These are phyloP conservation scores for Xenopus laevis DNA, from an alignment of 2,113 vertebrate species.

Conservation along the genomic window DNA sequence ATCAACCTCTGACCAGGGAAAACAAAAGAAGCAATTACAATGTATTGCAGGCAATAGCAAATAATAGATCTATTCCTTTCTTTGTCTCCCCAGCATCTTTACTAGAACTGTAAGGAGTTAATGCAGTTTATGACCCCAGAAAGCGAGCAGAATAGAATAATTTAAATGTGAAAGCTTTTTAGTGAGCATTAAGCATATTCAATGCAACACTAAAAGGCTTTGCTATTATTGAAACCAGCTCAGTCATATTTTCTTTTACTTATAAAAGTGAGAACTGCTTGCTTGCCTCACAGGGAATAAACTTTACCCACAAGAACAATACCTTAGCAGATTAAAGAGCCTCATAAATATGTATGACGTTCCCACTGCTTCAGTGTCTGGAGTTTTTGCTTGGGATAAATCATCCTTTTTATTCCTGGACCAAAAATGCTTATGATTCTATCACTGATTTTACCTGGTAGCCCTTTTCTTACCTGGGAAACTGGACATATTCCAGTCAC, in stretches of 20 bases:
- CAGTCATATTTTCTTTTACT: constrained; percentile 45
- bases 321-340: constrained; percentile 43
- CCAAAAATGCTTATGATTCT: constrained; percentile 14
- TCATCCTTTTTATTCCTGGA: constrained; percentile 26
- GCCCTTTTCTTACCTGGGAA: constrained; percentile 17
- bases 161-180: constrained; percentile 43
- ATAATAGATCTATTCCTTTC: constrained; percentile 27
- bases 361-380: constrained; percentile 15
- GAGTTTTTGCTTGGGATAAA: constrained; percentile 28
- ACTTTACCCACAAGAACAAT: constrained; percentile 44
- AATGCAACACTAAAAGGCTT: constrained; percentile 43
- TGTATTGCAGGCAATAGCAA: constrained; percentile 20
- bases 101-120: constrained; percentile 33
- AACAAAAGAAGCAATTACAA: constrained; percentile 27
- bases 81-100: constrained; percentile 20
- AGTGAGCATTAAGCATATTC: constrained; percentile 44
- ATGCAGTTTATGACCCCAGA: constrained; percentile 43
- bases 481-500: background rate
- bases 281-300: constrained; percentile 41
- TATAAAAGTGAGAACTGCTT: constrained; percentile 42
- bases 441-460: constrained; percentile 24
- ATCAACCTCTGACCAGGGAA: constrained; percentile 23
- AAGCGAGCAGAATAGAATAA: constrained; percentile 40
- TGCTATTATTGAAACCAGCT: constrained; percentile 43
- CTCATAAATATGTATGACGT: constrained; percentile 41